Percentiles rank a stretch among this genome's conserved stretches.
Evolutionary conservation across 1,140 invertebrate species (phyloP).

Genomic region (Charaxes varanes): DNA sequence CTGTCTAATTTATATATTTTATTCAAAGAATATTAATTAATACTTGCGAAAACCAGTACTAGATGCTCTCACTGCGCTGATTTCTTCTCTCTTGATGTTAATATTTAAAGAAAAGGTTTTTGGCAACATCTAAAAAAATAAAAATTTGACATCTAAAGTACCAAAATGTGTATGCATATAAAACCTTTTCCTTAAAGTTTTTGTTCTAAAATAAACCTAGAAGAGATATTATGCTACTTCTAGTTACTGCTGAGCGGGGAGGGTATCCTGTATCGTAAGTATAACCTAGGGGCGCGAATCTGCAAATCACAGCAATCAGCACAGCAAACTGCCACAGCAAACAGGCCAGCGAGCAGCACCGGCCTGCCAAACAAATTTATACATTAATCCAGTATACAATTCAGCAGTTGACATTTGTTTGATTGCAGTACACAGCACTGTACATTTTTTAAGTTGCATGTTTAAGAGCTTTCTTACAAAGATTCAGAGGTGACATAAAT

Average conservation of each 20-base stretch:
- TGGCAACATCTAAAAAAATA: not conserved
- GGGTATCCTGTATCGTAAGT: conserved; percentile 33
- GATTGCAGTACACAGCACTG: too few relatives aligned
- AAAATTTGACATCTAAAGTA: not conserved
- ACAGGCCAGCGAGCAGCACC: conserved; percentile 70
- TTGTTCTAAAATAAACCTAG: too few relatives aligned
- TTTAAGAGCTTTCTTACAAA: too few relatives aligned
- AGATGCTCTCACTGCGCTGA: conserved; percentile 6
- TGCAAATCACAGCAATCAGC: conserved; percentile 69
- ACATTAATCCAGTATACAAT: conserved; percentile 56
- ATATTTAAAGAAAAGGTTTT: conserved; percentile 17
- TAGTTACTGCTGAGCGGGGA: conserved; percentile 30
- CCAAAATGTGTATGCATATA: not conserved
- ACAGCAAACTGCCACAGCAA: conserved; percentile 71
- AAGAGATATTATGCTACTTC: conserved; percentile 8
- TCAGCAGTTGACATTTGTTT: too few relatives aligned
- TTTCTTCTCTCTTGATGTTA: conserved; percentile 12
- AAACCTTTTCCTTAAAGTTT: conserved; percentile 14
- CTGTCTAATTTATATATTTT: not conserved
- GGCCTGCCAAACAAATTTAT: conserved; percentile 69
- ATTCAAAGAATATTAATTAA: too few relatives aligned
- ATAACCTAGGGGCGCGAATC: conserved; percentile 58
- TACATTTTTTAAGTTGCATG: too few relatives aligned
- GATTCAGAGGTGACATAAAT: too few relatives aligned
- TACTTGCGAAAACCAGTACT: not conserved